Base-by-base conservation (phyloP, 2,797 vertebrate genomes). In the Myotis daubentonii region DNA sequence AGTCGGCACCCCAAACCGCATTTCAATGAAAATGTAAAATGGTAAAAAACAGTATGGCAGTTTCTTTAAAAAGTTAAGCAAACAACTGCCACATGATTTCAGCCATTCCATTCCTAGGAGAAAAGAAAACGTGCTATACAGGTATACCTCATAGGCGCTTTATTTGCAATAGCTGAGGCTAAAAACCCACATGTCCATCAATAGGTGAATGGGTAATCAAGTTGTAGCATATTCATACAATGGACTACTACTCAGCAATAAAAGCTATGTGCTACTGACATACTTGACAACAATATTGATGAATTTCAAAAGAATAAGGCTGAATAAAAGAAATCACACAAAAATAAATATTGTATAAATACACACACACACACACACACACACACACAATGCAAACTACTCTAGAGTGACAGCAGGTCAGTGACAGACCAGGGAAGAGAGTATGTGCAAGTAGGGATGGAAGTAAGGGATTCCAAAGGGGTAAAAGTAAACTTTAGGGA, bases 231-330 rank as follows among this genome's bases (percentile, higher is more conserved):
- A 62, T 8, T 41, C 23, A 71, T 55, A 81, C 28, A 76, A 72
- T 16, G 49, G 62, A 76, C 53, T 49, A 91, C n/a, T 65, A 71
- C 22, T 81, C 8, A 72, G 28, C 22, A 80, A 55, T 36, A 71
- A 87, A 83, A 94, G 11, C 28, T 82, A 47, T 55, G 28, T 90
- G 79, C 17, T 88, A 83, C 5, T 76, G 41, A 85, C 60, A 88
- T 6, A 53, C 5, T 30, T 62, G 16, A 94, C 30, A n/a, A 66
- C 57, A 89, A 84, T n/a, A 90, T 0, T 66, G 53, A 84, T 74
- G 53, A 76, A 87, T 84, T 96, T 90, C 57, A 80, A 96, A 95
- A 90, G 78, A 71, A 94, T 66, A 60, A 78, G 10, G 4, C 20
- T 87, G 23, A 80, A 30, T 89, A 75, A 71, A 92, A 90, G 55